Evolutionary conservation across 2,888 invertebrate species (phyloP).

Genomic region (Ctenicera cuprea): DNA sequence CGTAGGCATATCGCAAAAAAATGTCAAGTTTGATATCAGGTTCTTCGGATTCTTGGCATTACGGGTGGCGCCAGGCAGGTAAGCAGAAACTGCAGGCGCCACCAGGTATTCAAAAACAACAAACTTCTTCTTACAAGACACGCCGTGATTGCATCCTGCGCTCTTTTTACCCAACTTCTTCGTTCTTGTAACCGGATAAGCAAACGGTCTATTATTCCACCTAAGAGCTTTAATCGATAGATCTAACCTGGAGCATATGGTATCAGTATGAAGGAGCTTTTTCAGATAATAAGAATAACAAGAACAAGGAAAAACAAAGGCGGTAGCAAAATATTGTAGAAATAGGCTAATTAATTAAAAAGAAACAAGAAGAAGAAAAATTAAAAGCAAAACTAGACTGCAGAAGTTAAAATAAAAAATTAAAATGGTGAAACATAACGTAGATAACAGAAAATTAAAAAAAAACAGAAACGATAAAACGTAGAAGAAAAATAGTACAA

Average conservation of each 20-base stretch:
- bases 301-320: no score
- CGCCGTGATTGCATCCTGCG: conserved; percentile 46
- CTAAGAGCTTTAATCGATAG: conserved; percentile 4
- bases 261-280: neutral
- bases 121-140: conserved; percentile 27
- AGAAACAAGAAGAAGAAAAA: no score
- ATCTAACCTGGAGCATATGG: neutral
- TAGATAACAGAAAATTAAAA: no score
- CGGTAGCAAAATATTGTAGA: no score
- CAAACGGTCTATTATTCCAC: conserved; percentile 18
- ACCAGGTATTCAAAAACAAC: conserved; percentile 46
- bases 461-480: no score
- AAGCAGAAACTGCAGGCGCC: conserved; percentile 44
- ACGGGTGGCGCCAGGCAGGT: conserved; percentile 46
- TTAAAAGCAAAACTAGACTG: no score
- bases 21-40: conserved; percentile 22
- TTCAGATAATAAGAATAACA: neutral
- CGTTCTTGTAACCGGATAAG: conserved; percentile 20
- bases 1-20: neutral
- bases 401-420: no score
- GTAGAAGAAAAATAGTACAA: no score
- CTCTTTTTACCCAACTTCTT: conserved; percentile 35
- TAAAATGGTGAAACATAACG: no score
- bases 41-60: conserved; percentile 40
- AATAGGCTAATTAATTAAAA: no score